Base-by-base conservation (phyloP, 2,113 vertebrate genomes). In the Lota lota region DNA sequence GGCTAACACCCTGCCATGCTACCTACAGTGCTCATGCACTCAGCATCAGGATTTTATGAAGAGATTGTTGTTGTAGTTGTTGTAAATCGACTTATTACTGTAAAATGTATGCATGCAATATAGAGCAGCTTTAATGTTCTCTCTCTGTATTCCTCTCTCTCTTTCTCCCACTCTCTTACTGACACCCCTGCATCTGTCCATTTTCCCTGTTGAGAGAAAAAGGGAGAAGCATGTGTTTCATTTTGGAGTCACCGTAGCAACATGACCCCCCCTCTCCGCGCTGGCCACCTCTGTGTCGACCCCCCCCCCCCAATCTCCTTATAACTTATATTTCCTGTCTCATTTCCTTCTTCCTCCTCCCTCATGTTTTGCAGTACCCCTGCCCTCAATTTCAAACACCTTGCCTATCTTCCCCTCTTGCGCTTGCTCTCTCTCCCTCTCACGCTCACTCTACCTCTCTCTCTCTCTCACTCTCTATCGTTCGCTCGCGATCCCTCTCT, bases 91-190 rank as follows among this genome's bases (percentile, higher is more conserved):
- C 24, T 24, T 24, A 24, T 24, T 24, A 24, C 24, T 24, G 24
- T 24, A 24, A 24, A 2, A 24, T 4, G 24, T 2, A 24, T 4
- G 24, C 24, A 24, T 24, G 24, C 24, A 24, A 24, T 24, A 24
- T 24, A 24, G 24, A 24, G 24, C 24, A 24, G 24, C 24, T 24
- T 24, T 4, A 24, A 24, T 24, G 24, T 11, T 40, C 36, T 10
- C 36, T 58, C 57, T 58, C 20, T 21, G 22, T 8, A 57, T 56
- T 71, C 66, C 68, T 75, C 64, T 53, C 71, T 61, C 51, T 58
- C 69, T 67, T 68, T 70, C 68, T 57, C 8, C 14, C 54, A 67
- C 76, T 54, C 60, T 66, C 61, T 63, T 61, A 22, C 19, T 28
- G 22, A 62, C 61, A 63, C 18, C 61, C 33, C 8, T 24, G 17